Base-by-base conservation (phyloP, 2,888 invertebrate species). In the Sisyra nigra region DNA sequence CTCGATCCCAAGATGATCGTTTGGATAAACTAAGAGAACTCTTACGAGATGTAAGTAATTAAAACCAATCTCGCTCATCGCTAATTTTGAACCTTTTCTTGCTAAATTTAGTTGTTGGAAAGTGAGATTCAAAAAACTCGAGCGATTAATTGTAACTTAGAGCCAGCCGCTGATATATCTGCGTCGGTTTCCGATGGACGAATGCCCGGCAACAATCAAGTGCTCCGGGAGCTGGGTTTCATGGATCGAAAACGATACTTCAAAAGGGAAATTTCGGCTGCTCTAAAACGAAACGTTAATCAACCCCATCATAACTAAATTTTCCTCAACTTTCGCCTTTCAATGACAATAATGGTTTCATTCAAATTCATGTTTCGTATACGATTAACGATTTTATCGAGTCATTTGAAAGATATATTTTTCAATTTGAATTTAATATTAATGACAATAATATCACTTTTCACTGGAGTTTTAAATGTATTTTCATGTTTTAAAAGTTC, bases 21-120 rank as follows among this genome's bases (percentile, higher is more conserved):
- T 47, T 57, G 9, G 57, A 55, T 44, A 50, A 53, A 45, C 52
- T 57, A 6, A 48, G 55, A 42, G 55, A 55, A 40, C 51, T 57
- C 19, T 48, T 57, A 42, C 51, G 53, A 50, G 55, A 55, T 40
- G 57, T 55, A 52, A 55, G 54, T 49, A 34, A 5, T 11, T 41
- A 32, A 3, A 31, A 7, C 6, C 4, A 13, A 17, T n/a, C n/a
- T 17, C 18, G 9, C 8, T 6, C 6, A 6, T 37, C 10, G 14
- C 2, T 13, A 15, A 7, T 13, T 13, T 11, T 15, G 15, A 15
- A n/a, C 7, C 8, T 36, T 15, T 2, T 36, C 2, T 10, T 10
- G 7, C 35, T 30, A 10, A 2, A 18, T 29, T 13, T 30, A 40
- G 40, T 40, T 40, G 15, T 14, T 40, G 4, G 40, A 40, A 31